Evolutionary conservation across 1,140 invertebrate genomes (phyloP).

Genomic region (Cotesia chilonis): DNA sequence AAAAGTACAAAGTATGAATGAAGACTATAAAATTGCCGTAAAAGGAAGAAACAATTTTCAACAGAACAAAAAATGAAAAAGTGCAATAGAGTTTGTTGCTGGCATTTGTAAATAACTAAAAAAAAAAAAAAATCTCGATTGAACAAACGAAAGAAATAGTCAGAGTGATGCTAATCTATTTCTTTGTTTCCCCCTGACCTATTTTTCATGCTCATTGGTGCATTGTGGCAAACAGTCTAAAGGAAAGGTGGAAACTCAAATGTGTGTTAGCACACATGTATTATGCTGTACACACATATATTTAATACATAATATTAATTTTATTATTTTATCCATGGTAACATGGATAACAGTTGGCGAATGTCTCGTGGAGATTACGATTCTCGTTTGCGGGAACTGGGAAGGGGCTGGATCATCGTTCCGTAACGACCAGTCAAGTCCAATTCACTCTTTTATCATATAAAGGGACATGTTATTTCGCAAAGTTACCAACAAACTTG

Average conservation of each 20-base stretch:
- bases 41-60: not conserved
- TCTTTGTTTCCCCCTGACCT: slow-evolving; percentile 32
- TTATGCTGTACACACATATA: not conserved
- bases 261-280: not conserved
- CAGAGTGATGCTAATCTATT: slow-evolving; percentile 22
- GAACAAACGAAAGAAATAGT: slow-evolving; percentile 6
- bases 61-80: no score
- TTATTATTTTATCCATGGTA: not conserved
- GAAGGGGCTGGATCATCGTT: slow-evolving; percentile 30
- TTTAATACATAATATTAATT: not conserved
- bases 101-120: not conserved
- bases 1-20: no score
- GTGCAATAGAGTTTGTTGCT: no score
- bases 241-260: slow-evolving; percentile 18
- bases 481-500: slow-evolving; percentile 11
- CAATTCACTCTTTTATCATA: slow-evolving; percentile 29
- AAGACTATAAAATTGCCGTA: no score
- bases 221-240: slow-evolving; percentile 21
- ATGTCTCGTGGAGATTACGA: slow-evolving; percentile 31
- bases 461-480: slow-evolving; percentile 27
- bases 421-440: slow-evolving; percentile 30
- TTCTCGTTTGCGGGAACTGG: slow-evolving; percentile 1
- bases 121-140: not conserved
- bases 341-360: slow-evolving; percentile 8
- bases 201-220: slow-evolving; percentile 37